Evolutionary conservation across 2,113 vertebrate genomes (phyloP).

Genomic region (Passer montanus): DNA sequence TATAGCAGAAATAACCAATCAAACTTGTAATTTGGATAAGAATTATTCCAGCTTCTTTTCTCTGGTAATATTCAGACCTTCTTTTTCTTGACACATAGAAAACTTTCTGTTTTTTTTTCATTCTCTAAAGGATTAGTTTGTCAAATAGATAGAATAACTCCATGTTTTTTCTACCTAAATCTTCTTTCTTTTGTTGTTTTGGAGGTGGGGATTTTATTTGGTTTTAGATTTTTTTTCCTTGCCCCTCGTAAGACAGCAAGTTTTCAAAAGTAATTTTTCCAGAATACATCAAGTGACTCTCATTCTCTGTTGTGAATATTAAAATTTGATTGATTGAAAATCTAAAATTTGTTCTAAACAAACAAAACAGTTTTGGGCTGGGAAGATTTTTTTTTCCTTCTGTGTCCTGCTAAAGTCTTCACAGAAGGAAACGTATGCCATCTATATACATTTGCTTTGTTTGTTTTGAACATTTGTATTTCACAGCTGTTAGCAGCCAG

Average conservation of each 20-base stretch:
- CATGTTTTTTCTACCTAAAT: neutral
- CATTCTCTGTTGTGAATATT: neutral
- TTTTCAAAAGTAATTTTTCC: neutral
- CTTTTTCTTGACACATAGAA: neutral
- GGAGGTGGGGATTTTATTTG: fast-evolving
- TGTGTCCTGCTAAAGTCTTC: neutral
- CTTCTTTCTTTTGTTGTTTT: neutral
- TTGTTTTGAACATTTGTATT: neutral
- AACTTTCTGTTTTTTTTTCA: neutral
- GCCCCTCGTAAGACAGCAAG: neutral
- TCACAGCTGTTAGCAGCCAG: neutral
- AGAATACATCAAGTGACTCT: neutral
- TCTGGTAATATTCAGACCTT: neutral
- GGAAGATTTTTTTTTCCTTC: neutral
- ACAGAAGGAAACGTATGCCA: neutral
- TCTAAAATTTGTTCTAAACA: neutral
- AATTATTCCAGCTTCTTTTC: neutral
- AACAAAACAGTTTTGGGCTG: neutral
- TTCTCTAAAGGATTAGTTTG: neutral
- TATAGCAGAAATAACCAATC: neutral
- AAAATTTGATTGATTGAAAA: neutral
- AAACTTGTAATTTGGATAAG: neutral
- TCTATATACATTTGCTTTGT: neutral
- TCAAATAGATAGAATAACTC: neutral
- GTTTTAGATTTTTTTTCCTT: neutral